Percentiles rank a stretch among this genome's conserved stretches.
Conservation (phyloP, 2,888 invertebrate genomes). For the Archips crataeganus region DNA sequence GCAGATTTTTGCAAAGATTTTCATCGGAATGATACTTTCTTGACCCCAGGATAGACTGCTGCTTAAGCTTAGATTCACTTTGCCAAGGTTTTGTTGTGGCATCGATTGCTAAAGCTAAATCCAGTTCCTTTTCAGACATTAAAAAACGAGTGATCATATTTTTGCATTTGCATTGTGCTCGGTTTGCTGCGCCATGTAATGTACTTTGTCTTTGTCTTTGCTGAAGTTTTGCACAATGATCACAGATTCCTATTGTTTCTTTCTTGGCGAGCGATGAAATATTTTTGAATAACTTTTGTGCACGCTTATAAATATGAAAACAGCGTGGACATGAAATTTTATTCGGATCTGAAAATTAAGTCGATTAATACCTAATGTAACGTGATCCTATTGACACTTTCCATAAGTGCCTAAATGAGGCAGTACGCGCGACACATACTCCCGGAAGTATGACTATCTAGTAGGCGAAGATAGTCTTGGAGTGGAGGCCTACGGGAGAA, state of each 20-base stretch:
- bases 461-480: no score
- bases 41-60: not conserved
- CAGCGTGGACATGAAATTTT: conserved; percentile 7
- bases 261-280: not conserved
- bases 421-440: no score
- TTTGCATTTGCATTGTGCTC: not conserved
- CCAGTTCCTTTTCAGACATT: not conserved
- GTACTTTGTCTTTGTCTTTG: not conserved
- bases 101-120: not conserved
- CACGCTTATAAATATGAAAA: conserved; percentile 3
- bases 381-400: no score
- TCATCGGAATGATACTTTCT: conserved; percentile 1
- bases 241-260: conserved; percentile 2
- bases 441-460: no score
- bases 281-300: conserved; percentile 2
- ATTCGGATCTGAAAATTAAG: conserved; percentile 13
- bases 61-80: not conserved
- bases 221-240: conserved; percentile 6
- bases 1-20: not conserved
- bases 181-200: not conserved
- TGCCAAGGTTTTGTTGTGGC: not conserved
- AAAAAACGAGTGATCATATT: conserved; percentile 4
- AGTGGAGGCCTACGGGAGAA: no score
- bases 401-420: no score
- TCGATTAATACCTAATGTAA: not conserved